Evolutionary conservation across 2,113 vertebrate genomes (phyloP), one percentile per base, ranked within the genome.

Genomic region (Terrapene triunguis): DNA sequence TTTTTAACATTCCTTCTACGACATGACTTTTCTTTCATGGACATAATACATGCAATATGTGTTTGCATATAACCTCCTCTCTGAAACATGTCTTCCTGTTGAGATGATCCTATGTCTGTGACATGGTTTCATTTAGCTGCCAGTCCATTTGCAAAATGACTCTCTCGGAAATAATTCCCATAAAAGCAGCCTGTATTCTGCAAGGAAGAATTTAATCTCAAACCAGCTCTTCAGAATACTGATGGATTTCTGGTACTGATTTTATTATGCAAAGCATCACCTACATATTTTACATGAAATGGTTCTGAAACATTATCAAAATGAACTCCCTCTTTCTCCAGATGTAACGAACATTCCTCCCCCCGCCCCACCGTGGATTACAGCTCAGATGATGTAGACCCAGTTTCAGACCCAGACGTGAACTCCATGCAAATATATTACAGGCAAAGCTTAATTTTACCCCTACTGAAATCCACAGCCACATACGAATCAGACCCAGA

Each of bases 1-100:
- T 94, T 82, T 59, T 50, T 22, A 38, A 72, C 76, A 13, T 48
- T 87, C 59, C 76, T 24, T 32, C 22, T n/a, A 1, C 2, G 29
- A 65, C 0, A 2, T 14, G n/a, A 17, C 47, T 89, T 96, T 85
- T 79, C 79, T 80, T 80, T 54, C 12, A 32, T 14, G 55, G 16
- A 24, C 50, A 92, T 65, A 25, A 44, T 0, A 9, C 0, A 1
- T 87, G 53, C 0, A 0, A 72, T 2, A 44, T 12, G 5, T 11
- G 0, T 72, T 82, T 50, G 59, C 95, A 72, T 62, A 57, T 48
- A 89, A 87, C 86, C 17, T 81, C 69, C 80, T 93, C 57, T 95
- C 82, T 62, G 94, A 92, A 98, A 97, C 76, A 97, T 96, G 97
- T 96, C 98, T 95, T 96, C 98, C 97, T 65, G 85, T 84, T 62